These are phyloP conservation scores for Collichthys lucidus DNA, from an alignment of 2,113 vertebrate genomes.

Conservation along the genomic window DNA sequence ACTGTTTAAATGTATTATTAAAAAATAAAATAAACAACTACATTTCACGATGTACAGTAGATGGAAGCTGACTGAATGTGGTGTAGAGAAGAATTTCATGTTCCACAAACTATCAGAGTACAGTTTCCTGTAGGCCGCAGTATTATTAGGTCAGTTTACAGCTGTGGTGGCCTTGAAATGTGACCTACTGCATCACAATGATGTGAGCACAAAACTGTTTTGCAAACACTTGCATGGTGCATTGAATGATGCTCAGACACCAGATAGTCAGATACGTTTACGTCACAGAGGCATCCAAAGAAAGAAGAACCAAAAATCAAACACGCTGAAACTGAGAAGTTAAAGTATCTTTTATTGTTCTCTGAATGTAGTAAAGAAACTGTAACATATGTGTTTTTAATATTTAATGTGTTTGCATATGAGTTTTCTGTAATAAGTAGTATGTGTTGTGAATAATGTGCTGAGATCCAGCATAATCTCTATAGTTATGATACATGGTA, in stretches of 20 bases:
- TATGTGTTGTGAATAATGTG: not conserved
- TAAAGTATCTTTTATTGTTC: not conserved
- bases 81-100: not conserved
- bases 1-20: not conserved
- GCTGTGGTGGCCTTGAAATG: not conserved
- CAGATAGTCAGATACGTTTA: not conserved
- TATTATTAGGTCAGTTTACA: not conserved
- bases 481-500: not conserved
- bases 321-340: not conserved
- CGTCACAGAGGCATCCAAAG: not conserved
- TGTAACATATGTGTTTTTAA: not conserved
- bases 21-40: too few species aligned
- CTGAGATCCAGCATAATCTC: not conserved
- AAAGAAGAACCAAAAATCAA: not conserved
- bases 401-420: not conserved
- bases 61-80: too few species aligned
- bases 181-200: not conserved
- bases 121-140: not conserved
- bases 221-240: not conserved
- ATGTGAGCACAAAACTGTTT: not conserved
- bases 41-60: not conserved
- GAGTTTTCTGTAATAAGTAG: not conserved
- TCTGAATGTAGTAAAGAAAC: not conserved
- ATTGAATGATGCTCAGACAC: not conserved
- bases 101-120: not conserved